Evolutionary conservation across 1,140 invertebrate genomes (phyloP), one percentile per base, ranked within the genome.

Genomic region (Cardiocondyla obscurior): DNA sequence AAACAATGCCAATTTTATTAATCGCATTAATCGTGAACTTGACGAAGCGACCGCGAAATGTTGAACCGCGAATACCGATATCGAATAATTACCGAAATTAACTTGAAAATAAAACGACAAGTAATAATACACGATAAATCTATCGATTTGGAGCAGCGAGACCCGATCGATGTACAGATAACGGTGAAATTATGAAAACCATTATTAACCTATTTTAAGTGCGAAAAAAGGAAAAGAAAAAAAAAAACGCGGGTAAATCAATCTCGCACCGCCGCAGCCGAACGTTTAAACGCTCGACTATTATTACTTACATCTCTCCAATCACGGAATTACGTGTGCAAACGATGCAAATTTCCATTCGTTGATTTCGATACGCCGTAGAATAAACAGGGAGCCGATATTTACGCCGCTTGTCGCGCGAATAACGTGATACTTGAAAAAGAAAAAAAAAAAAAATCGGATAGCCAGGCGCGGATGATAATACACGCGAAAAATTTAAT

Each of bases 381-480:
- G 42, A 44, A 76, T 64, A 76, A 76, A 76, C 46, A 62, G 28
- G 28, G 33, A 12, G 42, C 19, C 42, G 58, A 64, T 76, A 64
- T 76, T 76, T 76, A 51, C 57, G 6, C 19, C 19, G 58, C 30
- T 39, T 64, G 42, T 33, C 42, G 57, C 10, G 44, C 1, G 72
- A 25, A 44, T 62, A 76, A 64, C 42, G n/a, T n/a, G 73, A 64
- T 64, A 64, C 57, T 64, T 28, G 74, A 77, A 77, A n/a, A n/a
- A n/a, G n/a, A n/a, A n/a, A n/a, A n/a, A n/a, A n/a, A n/a, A n/a
- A n/a, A n/a, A n/a, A 77, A 77, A 65, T 76, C 57, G 58, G 14
- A 49, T 46, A 39, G 44, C 44, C 46, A 16, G n/a, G 3, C 53
- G 36, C 44, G 42, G 8, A 33, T 22, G 60, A 53, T 77, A 77